Evolutionary conservation across 2,113 vertebrate genomes (phyloP).

Genomic region (Toxotes jaculatrix): DNA sequence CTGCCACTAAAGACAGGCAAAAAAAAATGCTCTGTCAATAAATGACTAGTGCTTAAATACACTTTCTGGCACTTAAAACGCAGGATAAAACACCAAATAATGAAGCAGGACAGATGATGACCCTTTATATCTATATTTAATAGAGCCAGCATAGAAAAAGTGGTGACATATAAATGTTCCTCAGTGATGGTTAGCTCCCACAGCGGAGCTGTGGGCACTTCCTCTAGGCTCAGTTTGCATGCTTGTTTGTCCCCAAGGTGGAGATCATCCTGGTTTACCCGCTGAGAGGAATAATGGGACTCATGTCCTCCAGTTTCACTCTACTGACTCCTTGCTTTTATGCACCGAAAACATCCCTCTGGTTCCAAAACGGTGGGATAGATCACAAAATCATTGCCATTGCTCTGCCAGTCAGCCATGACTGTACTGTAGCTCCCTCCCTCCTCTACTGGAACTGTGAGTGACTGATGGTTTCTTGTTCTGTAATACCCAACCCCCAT

Average conservation of each 20-base stretch:
- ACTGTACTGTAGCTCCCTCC: slow-evolving; percentile 19
- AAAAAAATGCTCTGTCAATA: neutral
- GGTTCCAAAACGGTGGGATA: slow-evolving; percentile 7
- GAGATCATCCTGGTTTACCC: slow-evolving; percentile 30
- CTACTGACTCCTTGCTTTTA: slow-evolving; percentile 21
- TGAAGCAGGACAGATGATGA: neutral
- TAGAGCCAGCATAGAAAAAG: neutral
- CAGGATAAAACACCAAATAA: neutral
- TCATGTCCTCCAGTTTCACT: slow-evolving; percentile 39
- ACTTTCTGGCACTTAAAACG: neutral
- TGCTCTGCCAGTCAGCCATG: slow-evolving; percentile 39
- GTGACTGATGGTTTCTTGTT: slow-evolving; percentile 62
- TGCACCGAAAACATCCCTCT: slow-evolving; percentile 16
- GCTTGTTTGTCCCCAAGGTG: slow-evolving; percentile 22
- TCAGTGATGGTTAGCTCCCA: neutral
- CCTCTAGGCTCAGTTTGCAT: neutral
- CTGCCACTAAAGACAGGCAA: neutral
- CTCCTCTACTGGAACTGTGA: slow-evolving; percentile 39
- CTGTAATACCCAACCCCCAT: slow-evolving; percentile 69
- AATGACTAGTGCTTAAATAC: neutral
- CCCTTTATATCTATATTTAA: neutral
- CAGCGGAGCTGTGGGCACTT: neutral
- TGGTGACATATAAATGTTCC: neutral
- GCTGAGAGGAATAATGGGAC: slow-evolving; percentile 42
- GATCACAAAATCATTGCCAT: slow-evolving; percentile 34